These are phyloP conservation scores for Drosophila gunungcola DNA, from an alignment of 1,140 invertebrate genomes.

Conservation along the genomic window DNA sequence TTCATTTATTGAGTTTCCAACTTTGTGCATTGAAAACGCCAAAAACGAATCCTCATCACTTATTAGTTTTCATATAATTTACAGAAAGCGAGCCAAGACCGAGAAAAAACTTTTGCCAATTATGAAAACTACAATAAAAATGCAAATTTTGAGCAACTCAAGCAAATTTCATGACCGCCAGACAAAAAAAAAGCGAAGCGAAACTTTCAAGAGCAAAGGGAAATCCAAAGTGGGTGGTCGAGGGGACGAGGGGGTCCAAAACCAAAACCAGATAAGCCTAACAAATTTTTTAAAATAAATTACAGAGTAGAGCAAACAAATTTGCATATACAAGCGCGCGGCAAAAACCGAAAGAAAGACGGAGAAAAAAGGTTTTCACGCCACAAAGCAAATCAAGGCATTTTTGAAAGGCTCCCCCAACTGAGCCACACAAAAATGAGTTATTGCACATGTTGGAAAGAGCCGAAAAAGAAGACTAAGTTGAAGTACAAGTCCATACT, in stretches of 20 bases:
- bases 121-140: slow-evolving; percentile 78
- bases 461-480: slow-evolving; percentile 3
- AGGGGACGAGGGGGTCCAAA: slow-evolving; percentile 17
- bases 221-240: slow-evolving; percentile 27
- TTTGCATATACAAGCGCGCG: slow-evolving; percentile 71
- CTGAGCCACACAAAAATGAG: slow-evolving; percentile 62
- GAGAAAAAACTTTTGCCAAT: slow-evolving; percentile 67
- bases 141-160: slow-evolving; percentile 72
- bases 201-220: slow-evolving; percentile 46
- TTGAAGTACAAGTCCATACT: slow-evolving; percentile 12
- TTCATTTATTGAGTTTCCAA: slow-evolving; percentile 43
- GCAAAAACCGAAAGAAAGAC: slow-evolving; percentile 36
- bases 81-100: slow-evolving; percentile 44
- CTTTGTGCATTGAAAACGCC: slow-evolving; percentile 25
- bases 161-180: slow-evolving; percentile 56
- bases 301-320: slow-evolving; percentile 82
- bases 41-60: slow-evolving; percentile 67
- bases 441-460: slow-evolving; percentile 71
- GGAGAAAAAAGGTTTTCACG: slow-evolving; percentile 58
- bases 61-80: slow-evolving; percentile 77
- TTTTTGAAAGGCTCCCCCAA: slow-evolving; percentile 59
- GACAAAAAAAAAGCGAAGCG: slow-evolving; percentile 25
- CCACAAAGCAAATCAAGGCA: slow-evolving; percentile 81
- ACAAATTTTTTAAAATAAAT: slow-evolving; percentile 83
- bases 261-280: slow-evolving; percentile 73